Conservation (phyloP, 2,113 vertebrate species). For the Pseudopodoces humilis region DNA sequence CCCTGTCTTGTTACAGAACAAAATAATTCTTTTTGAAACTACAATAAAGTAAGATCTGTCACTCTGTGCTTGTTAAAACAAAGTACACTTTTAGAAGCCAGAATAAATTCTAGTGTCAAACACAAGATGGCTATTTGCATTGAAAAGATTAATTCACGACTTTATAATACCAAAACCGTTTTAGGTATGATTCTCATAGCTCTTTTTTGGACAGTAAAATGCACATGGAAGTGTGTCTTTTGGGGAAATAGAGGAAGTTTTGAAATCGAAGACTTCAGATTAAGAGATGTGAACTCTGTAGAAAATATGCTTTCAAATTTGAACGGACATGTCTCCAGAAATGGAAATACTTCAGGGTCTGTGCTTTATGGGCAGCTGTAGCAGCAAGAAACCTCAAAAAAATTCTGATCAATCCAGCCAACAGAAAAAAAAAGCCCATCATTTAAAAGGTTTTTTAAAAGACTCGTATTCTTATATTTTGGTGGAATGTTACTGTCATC, state of each 20-base stretch:
- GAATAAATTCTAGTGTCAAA: neutral
- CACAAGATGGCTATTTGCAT: accelerated
- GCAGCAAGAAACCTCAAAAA: neutral
- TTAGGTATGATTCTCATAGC: neutral
- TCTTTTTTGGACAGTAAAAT: neutral
- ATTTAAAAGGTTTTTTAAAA: neutral
- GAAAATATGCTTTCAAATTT: neutral
- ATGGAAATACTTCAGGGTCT: neutral
- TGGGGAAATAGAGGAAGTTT: neutral
- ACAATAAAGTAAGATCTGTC: neutral
- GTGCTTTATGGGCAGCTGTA: neutral
- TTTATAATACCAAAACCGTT: neutral
- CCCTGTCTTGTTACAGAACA: neutral
- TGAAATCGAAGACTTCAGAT: neutral
- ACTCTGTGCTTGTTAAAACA: neutral
- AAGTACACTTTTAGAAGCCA: neutral
- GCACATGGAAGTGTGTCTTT: neutral
- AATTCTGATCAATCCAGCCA: neutral
- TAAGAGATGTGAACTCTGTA: neutral
- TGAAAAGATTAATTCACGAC: neutral
- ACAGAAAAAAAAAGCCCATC: accelerated
- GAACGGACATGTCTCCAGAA: neutral
- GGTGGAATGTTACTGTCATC: neutral
- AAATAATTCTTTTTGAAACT: neutral
- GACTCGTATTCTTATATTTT: neutral